Conservation (phyloP, 2,113 vertebrate genomes). For the Talpa occidentalis region DNA sequence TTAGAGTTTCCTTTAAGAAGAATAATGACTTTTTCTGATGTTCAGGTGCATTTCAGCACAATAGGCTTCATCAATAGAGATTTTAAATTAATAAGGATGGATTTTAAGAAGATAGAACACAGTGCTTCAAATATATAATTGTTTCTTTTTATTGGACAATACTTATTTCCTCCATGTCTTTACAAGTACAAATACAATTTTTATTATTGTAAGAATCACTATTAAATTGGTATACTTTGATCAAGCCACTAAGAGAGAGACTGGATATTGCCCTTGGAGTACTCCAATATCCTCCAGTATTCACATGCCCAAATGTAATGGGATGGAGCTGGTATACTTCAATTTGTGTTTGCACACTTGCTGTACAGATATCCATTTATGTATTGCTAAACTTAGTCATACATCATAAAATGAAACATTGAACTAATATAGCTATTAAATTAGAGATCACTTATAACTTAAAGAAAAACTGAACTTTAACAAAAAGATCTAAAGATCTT, state of each 20-base stretch:
- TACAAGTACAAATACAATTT: background rate
- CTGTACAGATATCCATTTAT: background rate
- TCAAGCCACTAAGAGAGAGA: background rate
- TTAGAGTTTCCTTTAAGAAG: background rate
- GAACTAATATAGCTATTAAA: background rate
- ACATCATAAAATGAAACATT: background rate
- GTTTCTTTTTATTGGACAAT: background rate
- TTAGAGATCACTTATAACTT: background rate
- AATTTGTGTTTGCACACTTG: background rate
- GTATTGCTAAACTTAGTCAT: background rate
- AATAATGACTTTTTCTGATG: background rate
- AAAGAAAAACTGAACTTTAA: background rate
- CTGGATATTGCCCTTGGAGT: background rate
- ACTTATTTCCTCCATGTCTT: background rate
- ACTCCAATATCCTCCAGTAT: background rate
- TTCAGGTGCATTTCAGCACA: background rate
- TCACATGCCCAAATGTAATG: background rate
- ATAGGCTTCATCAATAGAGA: background rate
- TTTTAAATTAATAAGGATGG: background rate
- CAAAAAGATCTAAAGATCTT: background rate
- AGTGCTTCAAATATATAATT: background rate
- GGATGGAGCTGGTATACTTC: background rate
- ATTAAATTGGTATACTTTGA: background rate
- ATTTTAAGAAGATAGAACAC: background rate
- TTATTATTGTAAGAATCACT: background rate